These are phyloP conservation scores for Drosophila neocordata DNA, from an alignment of 1,140 invertebrate species.

Conservation along the genomic window DNA sequence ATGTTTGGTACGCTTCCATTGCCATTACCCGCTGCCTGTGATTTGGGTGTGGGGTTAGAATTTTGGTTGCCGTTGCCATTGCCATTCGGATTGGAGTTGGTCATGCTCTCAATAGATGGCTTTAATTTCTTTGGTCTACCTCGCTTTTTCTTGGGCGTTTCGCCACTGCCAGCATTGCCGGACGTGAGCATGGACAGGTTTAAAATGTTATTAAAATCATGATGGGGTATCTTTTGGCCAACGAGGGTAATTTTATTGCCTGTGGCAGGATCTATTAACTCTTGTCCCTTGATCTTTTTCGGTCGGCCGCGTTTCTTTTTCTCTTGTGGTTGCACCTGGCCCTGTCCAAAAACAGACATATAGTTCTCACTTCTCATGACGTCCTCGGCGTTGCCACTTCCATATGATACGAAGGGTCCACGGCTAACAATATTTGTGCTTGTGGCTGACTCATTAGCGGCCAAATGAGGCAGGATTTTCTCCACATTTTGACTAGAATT, in stretches of 20 bases:
- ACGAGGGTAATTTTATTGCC: slow-evolving; percentile 40
- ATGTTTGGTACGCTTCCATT: slow-evolving; percentile 14
- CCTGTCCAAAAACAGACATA: slow-evolving; percentile 42
- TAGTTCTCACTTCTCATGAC: slow-evolving; percentile 35
- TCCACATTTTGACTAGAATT: slow-evolving; percentile 32
- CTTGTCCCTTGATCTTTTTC: slow-evolving; percentile 91
- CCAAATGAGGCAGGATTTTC: slow-evolving; percentile 35
- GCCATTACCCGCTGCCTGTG: slow-evolving; percentile 15
- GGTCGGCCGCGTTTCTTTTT: slow-evolving; percentile 94
- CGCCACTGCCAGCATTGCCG: slow-evolving; percentile 12
- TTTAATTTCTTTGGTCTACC: slow-evolving; percentile 93
- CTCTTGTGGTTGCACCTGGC: slow-evolving; percentile 84
- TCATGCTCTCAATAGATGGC: slow-evolving; percentile 80
- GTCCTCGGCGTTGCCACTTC: slow-evolving; percentile 27
- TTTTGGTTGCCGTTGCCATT: slow-evolving; percentile 9
- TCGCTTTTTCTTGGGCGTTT: slow-evolving; percentile 86
- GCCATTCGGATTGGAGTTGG: slow-evolving; percentile 15
- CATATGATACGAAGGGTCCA: slow-evolving; percentile 24
- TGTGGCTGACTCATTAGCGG: slow-evolving; percentile 18
- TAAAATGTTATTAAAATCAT: slow-evolving; percentile 72
- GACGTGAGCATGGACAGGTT: slow-evolving; percentile 66
- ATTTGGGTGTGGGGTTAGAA: slow-evolving; percentile 11
- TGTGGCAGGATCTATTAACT: slow-evolving; percentile 53
- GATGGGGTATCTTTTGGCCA: slow-evolving; percentile 37
- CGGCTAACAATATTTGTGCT: slow-evolving; percentile 16